Percentiles rank a stretch among this genome's conserved stretches.
Evolutionary conservation across 2,113 vertebrate genomes (phyloP).

Genomic region (Callocephalon fimbriatum): DNA sequence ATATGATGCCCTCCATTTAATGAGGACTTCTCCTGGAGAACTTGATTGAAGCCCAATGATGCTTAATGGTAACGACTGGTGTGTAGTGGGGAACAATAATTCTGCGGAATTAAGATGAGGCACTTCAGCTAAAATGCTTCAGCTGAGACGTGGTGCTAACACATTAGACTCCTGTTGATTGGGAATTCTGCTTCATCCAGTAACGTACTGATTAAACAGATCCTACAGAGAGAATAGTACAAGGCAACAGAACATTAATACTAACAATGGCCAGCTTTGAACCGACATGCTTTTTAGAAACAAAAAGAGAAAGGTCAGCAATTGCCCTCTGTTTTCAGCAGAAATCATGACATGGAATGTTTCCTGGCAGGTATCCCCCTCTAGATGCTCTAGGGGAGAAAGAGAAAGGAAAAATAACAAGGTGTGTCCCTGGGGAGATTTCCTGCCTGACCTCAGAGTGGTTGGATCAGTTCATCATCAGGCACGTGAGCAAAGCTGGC

Average conservation of each 20-base stretch:
- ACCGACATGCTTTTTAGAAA: background rate
- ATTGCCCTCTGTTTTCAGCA: slow-evolving; percentile 29
- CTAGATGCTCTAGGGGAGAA: slow-evolving; percentile 8
- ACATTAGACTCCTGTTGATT: background rate
- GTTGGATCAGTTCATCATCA: slow-evolving; percentile 33
- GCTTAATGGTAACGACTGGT: background rate
- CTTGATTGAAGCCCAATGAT: background rate
- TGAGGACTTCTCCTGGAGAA: slow-evolving; percentile 23
- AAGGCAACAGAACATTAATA: background rate
- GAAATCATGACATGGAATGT: background rate
- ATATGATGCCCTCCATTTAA: background rate
- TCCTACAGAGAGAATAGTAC: background rate
- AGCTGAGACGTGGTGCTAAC: background rate
- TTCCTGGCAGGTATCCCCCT: slow-evolving; percentile 17
- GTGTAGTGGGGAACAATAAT: slow-evolving; percentile 5
- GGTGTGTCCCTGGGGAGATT: slow-evolving; percentile 29
- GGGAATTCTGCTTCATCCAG: slow-evolving; percentile 3
- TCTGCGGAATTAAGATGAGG: slow-evolving; percentile 16
- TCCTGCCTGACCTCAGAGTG: background rate
- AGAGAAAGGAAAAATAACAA: slow-evolving; percentile 44
- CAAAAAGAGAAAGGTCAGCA: background rate
- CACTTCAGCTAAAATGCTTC: slow-evolving; percentile 12
- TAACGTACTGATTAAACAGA: background rate
- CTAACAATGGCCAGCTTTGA: background rate
- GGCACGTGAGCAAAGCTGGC: background rate